Evolutionary conservation across 1,140 invertebrate species (phyloP).

Genomic region (Bursaphelenchus mucronatus): DNA sequence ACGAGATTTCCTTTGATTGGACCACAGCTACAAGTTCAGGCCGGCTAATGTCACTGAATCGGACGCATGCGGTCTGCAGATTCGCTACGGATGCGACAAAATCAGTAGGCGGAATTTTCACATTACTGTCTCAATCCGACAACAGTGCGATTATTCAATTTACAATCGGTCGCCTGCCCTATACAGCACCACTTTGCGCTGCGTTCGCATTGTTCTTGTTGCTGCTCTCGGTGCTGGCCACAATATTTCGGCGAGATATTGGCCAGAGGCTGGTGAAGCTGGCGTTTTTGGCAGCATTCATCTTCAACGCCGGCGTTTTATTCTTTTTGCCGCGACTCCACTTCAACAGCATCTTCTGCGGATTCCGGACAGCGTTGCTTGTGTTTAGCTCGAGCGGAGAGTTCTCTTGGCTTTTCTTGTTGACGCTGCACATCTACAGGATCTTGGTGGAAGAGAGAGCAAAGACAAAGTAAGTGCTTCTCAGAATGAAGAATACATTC

Average conservation of each 20-base stretch:
- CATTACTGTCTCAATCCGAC: conserved; percentile 33
- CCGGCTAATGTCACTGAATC: conserved; percentile 46
- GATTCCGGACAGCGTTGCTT: conserved; percentile 34
- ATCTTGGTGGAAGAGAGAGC: conserved; percentile 17
- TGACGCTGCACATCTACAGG: conserved; percentile 35
- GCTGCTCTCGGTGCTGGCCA: conserved; percentile 27
- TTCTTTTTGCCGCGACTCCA: conserved; percentile 27
- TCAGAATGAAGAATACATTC: too few species aligned
- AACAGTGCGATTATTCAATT: conserved; percentile 33
- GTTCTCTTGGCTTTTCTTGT: conserved; percentile 43
- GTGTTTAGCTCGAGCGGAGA: conserved; percentile 22
- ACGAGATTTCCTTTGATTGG: conserved; percentile 13
- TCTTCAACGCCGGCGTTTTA: conserved; percentile 30
- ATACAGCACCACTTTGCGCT: conserved; percentile 30
- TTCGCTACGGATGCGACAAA: conserved; percentile 14
- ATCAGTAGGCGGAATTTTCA: conserved; percentile 33
- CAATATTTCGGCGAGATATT: conserved; percentile 27
- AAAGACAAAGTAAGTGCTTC: neutral
- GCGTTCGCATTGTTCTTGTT: conserved; percentile 37
- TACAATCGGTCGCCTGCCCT: conserved; percentile 26
- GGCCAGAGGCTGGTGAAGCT: conserved; percentile 30
- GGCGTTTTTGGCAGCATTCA: conserved; percentile 29
- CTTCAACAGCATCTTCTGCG: conserved; percentile 33
- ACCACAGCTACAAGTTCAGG: conserved; percentile 13
- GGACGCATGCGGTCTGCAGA: conserved; percentile 45